Percentiles rank a stretch among this genome's conserved stretches.
These are phyloP conservation scores for Phorcus lineatus DNA, from an alignment of 2,888 invertebrate species.

Conservation along the genomic window DNA sequence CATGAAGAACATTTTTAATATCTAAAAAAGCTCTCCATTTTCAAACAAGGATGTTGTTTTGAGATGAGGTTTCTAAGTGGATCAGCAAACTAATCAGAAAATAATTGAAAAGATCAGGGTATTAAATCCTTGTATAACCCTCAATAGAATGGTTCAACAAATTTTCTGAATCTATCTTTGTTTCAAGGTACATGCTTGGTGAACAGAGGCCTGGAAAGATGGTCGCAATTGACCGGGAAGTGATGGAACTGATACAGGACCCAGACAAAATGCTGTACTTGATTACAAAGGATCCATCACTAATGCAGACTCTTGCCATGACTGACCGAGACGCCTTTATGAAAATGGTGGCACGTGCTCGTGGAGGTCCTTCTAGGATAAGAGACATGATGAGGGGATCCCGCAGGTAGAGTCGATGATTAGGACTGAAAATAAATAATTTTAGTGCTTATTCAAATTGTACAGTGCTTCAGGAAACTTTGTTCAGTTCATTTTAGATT, in stretches of 20 bases:
- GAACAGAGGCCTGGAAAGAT: constrained; percentile 31
- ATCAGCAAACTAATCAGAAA: not conserved
- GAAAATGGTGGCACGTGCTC: constrained; percentile 37
- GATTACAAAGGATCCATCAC: constrained; percentile 33
- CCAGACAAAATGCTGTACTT: constrained; percentile 41
- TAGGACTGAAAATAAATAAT: too few relatives aligned
- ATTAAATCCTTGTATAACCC: not conserved
- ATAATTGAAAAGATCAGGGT: too few relatives aligned
- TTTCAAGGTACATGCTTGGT: constrained; percentile 17
- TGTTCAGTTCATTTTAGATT: too few relatives aligned
- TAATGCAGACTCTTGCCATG: constrained; percentile 35
- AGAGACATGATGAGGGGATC: not conserved
- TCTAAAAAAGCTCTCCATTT: too few relatives aligned
- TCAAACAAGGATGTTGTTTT: too few relatives aligned
- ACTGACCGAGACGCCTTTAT: constrained; percentile 37
- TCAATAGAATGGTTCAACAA: not conserved
- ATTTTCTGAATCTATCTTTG: not conserved
- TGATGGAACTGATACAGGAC: constrained; percentile 39
- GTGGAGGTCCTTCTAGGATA: not conserved
- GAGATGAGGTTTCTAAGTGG: not conserved
- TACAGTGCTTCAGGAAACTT: too few relatives aligned
- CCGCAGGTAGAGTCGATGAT: not conserved
- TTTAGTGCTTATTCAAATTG: too few relatives aligned
- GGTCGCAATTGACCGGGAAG: constrained; percentile 39
- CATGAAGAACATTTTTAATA: too few relatives aligned